Percentiles rank a stretch among this genome's conserved stretches.
phyloP scores from a whole-genome alignment of 2,797 vertebrate species.

The Acanthopagrus latus region DNA sequence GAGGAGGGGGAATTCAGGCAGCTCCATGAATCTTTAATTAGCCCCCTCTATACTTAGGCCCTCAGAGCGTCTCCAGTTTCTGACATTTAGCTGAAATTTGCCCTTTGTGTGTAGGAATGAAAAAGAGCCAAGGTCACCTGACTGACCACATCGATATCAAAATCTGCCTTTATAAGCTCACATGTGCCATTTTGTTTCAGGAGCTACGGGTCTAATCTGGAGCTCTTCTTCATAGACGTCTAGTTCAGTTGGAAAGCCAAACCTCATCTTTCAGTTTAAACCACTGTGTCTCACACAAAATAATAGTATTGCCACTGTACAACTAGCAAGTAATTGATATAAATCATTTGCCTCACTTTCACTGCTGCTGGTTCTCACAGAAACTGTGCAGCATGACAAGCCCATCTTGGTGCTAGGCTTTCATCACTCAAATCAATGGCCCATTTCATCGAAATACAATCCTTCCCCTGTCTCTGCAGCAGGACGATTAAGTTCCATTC shows the following conservation, averaged over 20 bases:
- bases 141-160: conserved; percentile 61
- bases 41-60: conserved; percentile 82
- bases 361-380: conserved; percentile 55
- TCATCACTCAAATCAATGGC: conserved; percentile 85
- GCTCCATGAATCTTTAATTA: conserved; percentile 88
- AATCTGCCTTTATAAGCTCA: conserved; percentile 48
- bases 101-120: conserved; percentile 71
- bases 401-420: conserved; percentile 63
- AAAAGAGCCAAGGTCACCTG: conserved; percentile 76
- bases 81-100: conserved; percentile 87
- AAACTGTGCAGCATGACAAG: conserved; percentile 66
- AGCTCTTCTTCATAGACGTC: conserved; percentile 23
- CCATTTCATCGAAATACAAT: conserved; percentile 85
- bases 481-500: conserved; percentile 74
- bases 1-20: conserved; percentile 72
- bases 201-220: conserved; percentile 9
- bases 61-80: conserved; percentile 84
- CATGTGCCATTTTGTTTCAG: conserved; percentile 27
- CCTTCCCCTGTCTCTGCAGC: conserved; percentile 73
- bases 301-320: conserved; percentile 27
- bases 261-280: conserved; percentile 38
- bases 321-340: conserved; percentile 55
- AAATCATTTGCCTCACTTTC: conserved; percentile 59
- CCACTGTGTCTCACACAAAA: conserved; percentile 37
- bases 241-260: conserved; percentile 10